Conservation (phyloP, 2,888 invertebrate genomes). For the Isotomurus palustris region DNA sequence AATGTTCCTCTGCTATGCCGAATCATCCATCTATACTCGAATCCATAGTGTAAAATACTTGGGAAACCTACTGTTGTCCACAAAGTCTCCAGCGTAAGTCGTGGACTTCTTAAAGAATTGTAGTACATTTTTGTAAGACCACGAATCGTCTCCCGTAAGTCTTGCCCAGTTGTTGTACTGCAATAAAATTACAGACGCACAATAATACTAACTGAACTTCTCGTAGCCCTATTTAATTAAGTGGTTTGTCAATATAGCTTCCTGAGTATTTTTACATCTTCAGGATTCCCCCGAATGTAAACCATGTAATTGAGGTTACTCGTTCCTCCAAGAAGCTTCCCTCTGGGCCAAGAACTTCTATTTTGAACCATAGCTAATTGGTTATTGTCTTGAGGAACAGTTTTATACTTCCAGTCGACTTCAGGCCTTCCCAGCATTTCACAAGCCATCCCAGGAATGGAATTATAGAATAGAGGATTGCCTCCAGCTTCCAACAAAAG, state of each 20-base stretch:
- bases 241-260: too few species aligned
- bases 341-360: constrained; percentile 58
- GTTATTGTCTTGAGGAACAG: constrained; percentile 35
- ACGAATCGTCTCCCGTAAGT: constrained; percentile 23
- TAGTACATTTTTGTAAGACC: constrained; percentile 39
- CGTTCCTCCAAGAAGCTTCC: constrained; percentile 70
- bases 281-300: constrained; percentile 64
- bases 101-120: constrained; percentile 31
- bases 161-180: constrained; percentile 39
- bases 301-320: constrained; percentile 71
- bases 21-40: background rate
- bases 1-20: background rate
- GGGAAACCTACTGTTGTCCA: constrained; percentile 18
- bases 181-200: too few species aligned
- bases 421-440: constrained; percentile 19
- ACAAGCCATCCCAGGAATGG: constrained; percentile 33
- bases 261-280: too few species aligned
- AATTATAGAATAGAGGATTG: constrained; percentile 26
- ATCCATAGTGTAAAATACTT: too few species aligned
- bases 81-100: constrained; percentile 30
- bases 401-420: constrained; percentile 36
- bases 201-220: too few species aligned
- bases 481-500: constrained; percentile 33
- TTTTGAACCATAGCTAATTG: constrained; percentile 18
- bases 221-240: too few species aligned